phyloP scores from a whole-genome alignment of 30 jellyfish, hydroid and myxozoan species.

The Aurelia sp. region DNA sequence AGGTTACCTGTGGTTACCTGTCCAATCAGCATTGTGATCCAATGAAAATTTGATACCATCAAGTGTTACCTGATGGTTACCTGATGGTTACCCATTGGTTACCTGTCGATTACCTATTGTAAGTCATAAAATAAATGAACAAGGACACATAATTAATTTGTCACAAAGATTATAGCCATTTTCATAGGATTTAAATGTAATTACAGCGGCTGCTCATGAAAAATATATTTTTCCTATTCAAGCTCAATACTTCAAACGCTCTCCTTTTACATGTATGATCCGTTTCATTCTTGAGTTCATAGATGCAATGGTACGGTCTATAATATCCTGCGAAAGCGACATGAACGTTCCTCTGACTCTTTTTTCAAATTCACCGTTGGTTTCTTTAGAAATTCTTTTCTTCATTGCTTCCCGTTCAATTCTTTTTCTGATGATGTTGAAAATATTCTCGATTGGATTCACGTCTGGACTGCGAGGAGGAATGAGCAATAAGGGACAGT shows the following conservation, averaged over 20 bases:
- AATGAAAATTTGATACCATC: too few species aligned
- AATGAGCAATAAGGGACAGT: slow-evolving; percentile 23
- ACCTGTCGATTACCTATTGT: too few species aligned
- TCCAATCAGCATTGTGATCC: too few species aligned
- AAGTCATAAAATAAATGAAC: neutral
- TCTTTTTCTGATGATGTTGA: slow-evolving; percentile 5
- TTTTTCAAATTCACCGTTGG: slow-evolving; percentile 10
- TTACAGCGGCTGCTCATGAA: neutral
- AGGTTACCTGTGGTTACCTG: too few species aligned
- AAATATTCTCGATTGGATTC: slow-evolving; percentile 22
- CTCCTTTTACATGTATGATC: slow-evolving; percentile 15
- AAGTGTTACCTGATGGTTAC: too few species aligned
- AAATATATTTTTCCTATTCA: neutral
- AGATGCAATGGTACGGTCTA: slow-evolving; percentile 23
- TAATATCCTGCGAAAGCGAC: neutral
- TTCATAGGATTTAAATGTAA: neutral
- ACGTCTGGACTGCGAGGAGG: slow-evolving; percentile 49
- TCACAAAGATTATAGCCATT: slow-evolving; percentile 7
- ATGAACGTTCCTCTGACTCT: slow-evolving; percentile 6
- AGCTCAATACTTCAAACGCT: slow-evolving; percentile 2
- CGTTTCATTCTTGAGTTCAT: slow-evolving; percentile 30
- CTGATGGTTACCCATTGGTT: too few species aligned
- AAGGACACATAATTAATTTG: neutral
- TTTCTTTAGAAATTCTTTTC: slow-evolving; percentile 10
- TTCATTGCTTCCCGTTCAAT: slow-evolving; percentile 8